A percentile compares a stretch with the other conserved stretches of the same genome.
phyloP scores from a whole-genome alignment of 2,113 vertebrate species.

The Danionella cerebrum region DNA sequence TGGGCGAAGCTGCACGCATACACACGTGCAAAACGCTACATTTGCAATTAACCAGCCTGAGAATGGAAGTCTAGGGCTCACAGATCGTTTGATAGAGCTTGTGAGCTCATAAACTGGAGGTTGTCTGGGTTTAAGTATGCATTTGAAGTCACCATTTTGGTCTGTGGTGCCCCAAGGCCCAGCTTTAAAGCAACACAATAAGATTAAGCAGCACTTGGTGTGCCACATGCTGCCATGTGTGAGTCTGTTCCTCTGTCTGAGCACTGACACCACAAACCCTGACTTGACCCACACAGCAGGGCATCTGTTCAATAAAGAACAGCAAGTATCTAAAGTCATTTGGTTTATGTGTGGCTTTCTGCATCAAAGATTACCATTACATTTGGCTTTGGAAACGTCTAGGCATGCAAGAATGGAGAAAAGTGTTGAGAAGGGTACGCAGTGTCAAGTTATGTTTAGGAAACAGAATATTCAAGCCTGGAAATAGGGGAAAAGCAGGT shows the following conservation, averaged over 20 bases:
- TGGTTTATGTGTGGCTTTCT: too few species aligned
- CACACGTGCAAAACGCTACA: neutral
- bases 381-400: too few species aligned
- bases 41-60: neutral
- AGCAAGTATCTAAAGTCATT: too few species aligned
- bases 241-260: conserved; percentile 2
- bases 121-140: neutral
- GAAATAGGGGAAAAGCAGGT: too few species aligned
- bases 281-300: neutral
- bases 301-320: neutral
- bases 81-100: neutral
- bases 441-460: too few species aligned
- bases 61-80: neutral
- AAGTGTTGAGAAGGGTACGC: too few species aligned
- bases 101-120: neutral
- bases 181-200: conserved; percentile 32
- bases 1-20: neutral
- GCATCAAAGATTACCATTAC: too few species aligned
- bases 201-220: conserved; percentile 39
- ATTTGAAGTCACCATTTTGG: neutral
- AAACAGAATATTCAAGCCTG: too few species aligned
- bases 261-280: neutral
- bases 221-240: conserved; percentile 28
- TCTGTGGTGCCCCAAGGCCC: neutral
- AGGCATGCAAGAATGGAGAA: too few species aligned